phyloP scores from a whole-genome alignment of 2,113 vertebrate genomes.

The Misgurnus anguillicaudatus region DNA sequence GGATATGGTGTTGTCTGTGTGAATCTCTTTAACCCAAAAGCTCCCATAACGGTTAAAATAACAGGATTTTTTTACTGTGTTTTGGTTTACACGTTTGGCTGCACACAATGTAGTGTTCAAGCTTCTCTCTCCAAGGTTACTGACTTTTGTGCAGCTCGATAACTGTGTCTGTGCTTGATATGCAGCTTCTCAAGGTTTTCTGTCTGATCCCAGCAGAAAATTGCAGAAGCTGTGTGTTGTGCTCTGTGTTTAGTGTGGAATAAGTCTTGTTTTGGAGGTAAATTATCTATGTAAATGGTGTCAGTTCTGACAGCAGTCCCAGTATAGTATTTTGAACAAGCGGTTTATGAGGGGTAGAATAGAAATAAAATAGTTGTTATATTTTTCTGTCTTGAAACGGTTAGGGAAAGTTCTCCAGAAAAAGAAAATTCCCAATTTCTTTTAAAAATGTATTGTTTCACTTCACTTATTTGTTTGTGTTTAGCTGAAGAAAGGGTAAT shows the following conservation, averaged over 20 bases:
- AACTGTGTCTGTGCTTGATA: constrained; percentile 28
- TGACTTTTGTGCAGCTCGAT: constrained; percentile 6
- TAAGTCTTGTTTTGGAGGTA: background rate
- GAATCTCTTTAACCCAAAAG: background rate
- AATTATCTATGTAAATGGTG: background rate
- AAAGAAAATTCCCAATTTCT: too few relatives aligned
- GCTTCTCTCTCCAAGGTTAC: background rate
- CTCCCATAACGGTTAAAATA: background rate
- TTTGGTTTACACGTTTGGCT: background rate
- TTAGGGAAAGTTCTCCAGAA: too few relatives aligned
- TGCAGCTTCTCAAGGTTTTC: constrained; percentile 31
- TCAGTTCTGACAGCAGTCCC: background rate
- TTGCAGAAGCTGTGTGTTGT: background rate
- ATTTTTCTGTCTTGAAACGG: too few relatives aligned
- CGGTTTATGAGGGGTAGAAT: too few relatives aligned
- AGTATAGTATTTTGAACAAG: background rate
- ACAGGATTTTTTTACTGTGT: background rate
- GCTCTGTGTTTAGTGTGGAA: background rate
- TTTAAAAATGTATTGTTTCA: too few relatives aligned
- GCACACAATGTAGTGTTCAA: background rate
- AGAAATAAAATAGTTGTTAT: too few relatives aligned
- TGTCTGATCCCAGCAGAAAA: background rate
- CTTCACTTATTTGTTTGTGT: too few relatives aligned
- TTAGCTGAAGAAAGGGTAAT: too few relatives aligned
- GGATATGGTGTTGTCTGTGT: too few relatives aligned